Base-by-base conservation (phyloP, 1,140 invertebrate genomes). In the Himalopsyche phryganea region DNA sequence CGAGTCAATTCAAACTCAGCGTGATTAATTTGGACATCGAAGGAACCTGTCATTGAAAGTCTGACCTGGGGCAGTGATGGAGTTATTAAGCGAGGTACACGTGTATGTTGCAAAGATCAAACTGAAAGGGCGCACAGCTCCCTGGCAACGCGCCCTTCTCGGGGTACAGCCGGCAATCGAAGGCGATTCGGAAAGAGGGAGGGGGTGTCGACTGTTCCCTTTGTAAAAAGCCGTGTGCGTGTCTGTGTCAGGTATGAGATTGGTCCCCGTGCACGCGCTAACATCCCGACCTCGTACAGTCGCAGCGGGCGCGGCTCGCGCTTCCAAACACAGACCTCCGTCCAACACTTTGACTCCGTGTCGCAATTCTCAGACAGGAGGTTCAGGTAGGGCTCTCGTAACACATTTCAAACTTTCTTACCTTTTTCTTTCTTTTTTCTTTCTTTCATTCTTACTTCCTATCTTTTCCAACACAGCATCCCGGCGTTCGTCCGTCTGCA, bases 351-450 rank as follows among this genome's bases (percentile, higher is more conserved):
- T 52, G 76, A 77, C 60, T 67, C 73, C 19, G 63, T 70, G 6
- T 73, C 76, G 7, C 75, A 77, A 59, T 70, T 73, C n/a, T 71
- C 73, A 18, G 76, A 78, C 61, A 67, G 75, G 64, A 69, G 74
- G 61, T 76, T 76, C 70, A 78, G 74, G 76, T 78, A 59, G 40
- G 36, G 58, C 20, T 45, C 38, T 5, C 40, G 40, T 23, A 28
- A 28, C 23, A 28, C 23, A 28, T 28, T 28, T 28, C 23, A 28
- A 28, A 5, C 23, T 28, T 28, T 28, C 23, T 28, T 28, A 5
- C 23, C 9, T 28, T 28, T 28, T 28, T 9, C n/a, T n/a, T 28
- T 28, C 9, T 9, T 28, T 9, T 28, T 28, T 28, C 23, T 28
- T 28, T 28, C 23, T 5, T 28, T 28, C 23, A 5, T 28, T 28